These are phyloP conservation scores for Hystrix cristata DNA, from an alignment of 2,113 vertebrate genomes.

Conservation along the genomic window DNA sequence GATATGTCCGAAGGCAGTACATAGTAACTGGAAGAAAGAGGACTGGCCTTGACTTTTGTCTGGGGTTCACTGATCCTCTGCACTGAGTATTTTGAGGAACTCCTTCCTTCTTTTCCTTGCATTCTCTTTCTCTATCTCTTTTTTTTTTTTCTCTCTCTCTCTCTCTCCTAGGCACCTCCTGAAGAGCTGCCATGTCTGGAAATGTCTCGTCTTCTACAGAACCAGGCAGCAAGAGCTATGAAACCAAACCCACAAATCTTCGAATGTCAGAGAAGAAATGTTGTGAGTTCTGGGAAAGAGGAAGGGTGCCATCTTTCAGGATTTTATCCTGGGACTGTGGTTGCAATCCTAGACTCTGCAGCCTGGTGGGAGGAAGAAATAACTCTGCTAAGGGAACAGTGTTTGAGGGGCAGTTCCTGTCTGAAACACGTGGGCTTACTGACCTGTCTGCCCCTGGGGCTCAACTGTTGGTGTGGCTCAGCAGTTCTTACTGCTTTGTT, in stretches of 20 bases:
- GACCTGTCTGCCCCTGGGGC: not conserved
- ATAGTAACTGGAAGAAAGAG: not conserved
- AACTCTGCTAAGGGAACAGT: not conserved
- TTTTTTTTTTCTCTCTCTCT: not conserved
- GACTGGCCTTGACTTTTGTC: not conserved
- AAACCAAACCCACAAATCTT: conserved; percentile 75
- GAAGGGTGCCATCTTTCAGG: not conserved
- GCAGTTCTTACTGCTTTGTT: not conserved
- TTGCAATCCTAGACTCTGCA: conserved; percentile 16
- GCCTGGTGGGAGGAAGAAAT: conserved; percentile 24
- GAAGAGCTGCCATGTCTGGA: conserved; percentile 83
- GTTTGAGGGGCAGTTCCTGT: not conserved
- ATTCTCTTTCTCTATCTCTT: not conserved
- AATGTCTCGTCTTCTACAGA: conserved; percentile 62
- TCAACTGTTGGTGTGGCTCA: not conserved
- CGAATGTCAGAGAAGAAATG: conserved; percentile 88
- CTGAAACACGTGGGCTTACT: not conserved
- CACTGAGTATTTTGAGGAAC: not conserved
- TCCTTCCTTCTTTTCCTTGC: not conserved
- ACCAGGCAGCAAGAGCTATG: conserved; percentile 57
- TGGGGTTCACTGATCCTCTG: not conserved
- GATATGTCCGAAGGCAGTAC: not conserved
- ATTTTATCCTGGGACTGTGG: not conserved
- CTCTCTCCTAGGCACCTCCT: conserved; percentile 48
- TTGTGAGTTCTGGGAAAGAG: conserved; percentile 86